Evolutionary conservation across 2,113 vertebrate genomes (phyloP), one percentile per base, ranked within the genome.

Genomic region (Trachemys scripta): DNA sequence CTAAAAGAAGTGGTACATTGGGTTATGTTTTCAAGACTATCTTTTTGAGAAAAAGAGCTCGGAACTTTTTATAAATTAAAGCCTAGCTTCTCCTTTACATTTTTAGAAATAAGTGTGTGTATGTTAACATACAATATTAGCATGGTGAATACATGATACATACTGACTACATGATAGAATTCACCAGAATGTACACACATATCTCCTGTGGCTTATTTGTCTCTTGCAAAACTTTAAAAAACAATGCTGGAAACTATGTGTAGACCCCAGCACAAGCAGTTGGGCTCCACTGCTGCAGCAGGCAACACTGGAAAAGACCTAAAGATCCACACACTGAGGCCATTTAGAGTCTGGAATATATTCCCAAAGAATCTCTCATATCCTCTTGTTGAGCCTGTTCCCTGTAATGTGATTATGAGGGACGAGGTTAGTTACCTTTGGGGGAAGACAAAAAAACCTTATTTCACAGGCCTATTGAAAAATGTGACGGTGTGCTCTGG

Each of bases 131-230:
- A 80, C 16, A 9, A 6, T 84, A 90, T 90, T 87, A 94, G 3
- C 65, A 79, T 89, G 53, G 5, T 92, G 86, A 57, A 85, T 93
- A 54, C 79, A 92, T 25, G n/a, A 42, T 93, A 90, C 65, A 79
- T 90, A 50, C 8, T 91, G 84, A 57, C 87, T 94, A 51, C 75
- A 92, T 22, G n/a, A n/a, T 92, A 89, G 83, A 97, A 92, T 92
- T 90, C 90, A 94, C 80, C 82, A 96, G 93, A 92, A 85, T 95
- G 76, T 54, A 85, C 84, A 62, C 42, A 85, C 85, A 49, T 93
- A 89, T 95, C 90, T 97, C 94, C 29, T 54, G 90, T 95, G 94
- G 69, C 84, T 96, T 95, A 88, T 94, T 93, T 95, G 20, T 29
- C 29, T 90, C 82, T 76, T 89, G 84, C 47, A 96, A 96, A 96